These are phyloP conservation scores for Latheticus oryzae DNA, from an alignment of 2,888 invertebrate genomes.

Conservation along the genomic window DNA sequence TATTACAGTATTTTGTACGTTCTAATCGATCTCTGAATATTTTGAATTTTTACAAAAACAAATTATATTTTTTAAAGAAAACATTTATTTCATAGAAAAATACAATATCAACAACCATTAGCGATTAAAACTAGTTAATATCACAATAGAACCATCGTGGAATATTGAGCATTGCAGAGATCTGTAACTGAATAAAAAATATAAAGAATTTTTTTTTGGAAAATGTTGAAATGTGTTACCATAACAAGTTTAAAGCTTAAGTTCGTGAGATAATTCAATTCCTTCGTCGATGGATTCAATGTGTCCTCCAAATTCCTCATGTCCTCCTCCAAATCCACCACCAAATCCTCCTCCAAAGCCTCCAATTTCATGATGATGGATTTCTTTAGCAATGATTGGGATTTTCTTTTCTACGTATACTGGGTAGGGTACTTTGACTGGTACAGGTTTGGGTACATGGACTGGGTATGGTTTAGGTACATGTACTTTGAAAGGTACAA, in stretches of 20 bases:
- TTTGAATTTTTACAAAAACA: too few relatives aligned
- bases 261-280: slow-evolving; percentile 22
- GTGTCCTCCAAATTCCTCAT: slow-evolving; percentile 33
- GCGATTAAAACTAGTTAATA: slow-evolving; percentile 7
- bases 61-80: too few relatives aligned
- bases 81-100: slow-evolving; percentile 22
- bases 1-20: too few relatives aligned
- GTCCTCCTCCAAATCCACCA: slow-evolving; percentile 4
- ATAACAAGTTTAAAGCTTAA: slow-evolving; percentile 11
- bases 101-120: slow-evolving; percentile 14
- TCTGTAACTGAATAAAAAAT: slow-evolving; percentile 13
- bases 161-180: slow-evolving; percentile 3
- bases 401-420: slow-evolving; percentile 71
- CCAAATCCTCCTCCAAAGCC: slow-evolving; percentile 8
- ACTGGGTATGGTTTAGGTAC: slow-evolving; percentile 67
- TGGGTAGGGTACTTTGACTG: slow-evolving; percentile 71
- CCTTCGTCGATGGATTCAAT: slow-evolving; percentile 19
- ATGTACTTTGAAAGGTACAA: slow-evolving; percentile 56
- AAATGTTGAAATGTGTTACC: neutral
- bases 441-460: slow-evolving; percentile 69
- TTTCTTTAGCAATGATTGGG: slow-evolving; percentile 57
- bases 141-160: slow-evolving; percentile 14
- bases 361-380: slow-evolving; percentile 45
- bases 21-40: too few relatives aligned
- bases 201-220: neutral